A percentile compares a stretch with the other conserved stretches of the same genome.
Conservation (phyloP, 2,888 invertebrate species). For the Mechanitis messenoides region DNA sequence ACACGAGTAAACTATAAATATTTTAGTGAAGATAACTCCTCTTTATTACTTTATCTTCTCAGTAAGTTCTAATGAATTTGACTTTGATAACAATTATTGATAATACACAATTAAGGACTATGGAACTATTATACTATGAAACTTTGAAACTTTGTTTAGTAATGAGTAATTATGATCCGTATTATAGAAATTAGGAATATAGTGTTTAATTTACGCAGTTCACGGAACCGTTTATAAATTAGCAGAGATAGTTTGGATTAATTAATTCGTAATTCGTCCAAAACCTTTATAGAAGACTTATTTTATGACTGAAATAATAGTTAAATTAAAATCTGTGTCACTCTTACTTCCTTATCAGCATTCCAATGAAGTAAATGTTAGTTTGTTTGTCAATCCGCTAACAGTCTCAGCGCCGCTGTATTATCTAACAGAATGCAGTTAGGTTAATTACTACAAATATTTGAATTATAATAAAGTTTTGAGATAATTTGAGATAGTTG, state of each 20-base stretch:
- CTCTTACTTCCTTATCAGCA: constrained; percentile 23
- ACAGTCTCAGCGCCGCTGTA: constrained; percentile 6
- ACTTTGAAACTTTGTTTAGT: too few species aligned
- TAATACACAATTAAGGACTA: constrained; percentile 6
- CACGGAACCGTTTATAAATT: too few species aligned
- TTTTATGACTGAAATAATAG: constrained; percentile 1
- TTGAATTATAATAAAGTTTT: too few species aligned
- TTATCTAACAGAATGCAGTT: background rate
- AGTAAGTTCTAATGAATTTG: constrained; percentile 16
- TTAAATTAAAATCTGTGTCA: constrained; percentile 11
- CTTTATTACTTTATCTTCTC: too few species aligned
- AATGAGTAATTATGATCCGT: too few species aligned
- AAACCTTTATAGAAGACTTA: too few species aligned
- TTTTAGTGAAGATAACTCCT: too few species aligned
- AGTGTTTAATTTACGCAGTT: too few species aligned
- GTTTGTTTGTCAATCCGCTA: constrained; percentile 24
- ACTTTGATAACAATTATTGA: constrained; percentile 21
- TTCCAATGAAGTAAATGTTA: constrained; percentile 24
- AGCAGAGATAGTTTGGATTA: too few species aligned
- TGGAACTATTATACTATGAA: constrained; percentile 1
- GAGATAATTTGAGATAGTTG: background rate
- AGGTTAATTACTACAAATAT: background rate
- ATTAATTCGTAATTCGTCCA: too few species aligned
- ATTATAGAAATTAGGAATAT: too few species aligned
- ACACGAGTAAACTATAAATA: background rate